Base-by-base conservation (phyloP, 2,113 vertebrate species). In the Pardalotus punctatus region DNA sequence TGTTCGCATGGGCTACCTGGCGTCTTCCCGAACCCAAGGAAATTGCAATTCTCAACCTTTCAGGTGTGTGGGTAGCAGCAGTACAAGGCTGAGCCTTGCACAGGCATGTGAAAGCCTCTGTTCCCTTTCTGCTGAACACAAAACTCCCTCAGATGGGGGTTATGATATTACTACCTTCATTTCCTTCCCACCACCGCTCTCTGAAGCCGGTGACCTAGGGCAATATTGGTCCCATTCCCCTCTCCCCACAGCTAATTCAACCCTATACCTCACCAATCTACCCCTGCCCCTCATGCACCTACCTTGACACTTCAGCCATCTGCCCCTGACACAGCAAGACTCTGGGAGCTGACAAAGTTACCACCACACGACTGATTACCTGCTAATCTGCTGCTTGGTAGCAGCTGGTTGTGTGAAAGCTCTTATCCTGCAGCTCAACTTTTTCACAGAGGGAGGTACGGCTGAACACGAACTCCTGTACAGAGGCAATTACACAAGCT, bases 331-430 rank as follows among this genome's bases (percentile, higher is more conserved):
- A 51, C 94, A 92, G 96, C 82, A 81, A 70, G 95, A 40, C 56
- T 62, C 80, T 36, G 43, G 40, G 91, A 94, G 79, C 90, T 88
- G 92, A 86, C 92, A 1, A 96, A 96, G 94, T 95, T 96, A 70
- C 94, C 86, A 96, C 90, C 93, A 93, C 93, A 77, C 94, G 78
- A 74, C 95, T 95, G 95, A 95, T 95, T 96, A 95, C 95, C 95
- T 96, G 96, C 94, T 97, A 96, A 95, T 97, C 95, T 96, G 91
- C 96, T 88, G 88, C 86, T 95, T 97, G 96, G 95, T 95, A 96
- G 95, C 96, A 94, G 95, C 95, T 90, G 96, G 93, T 93, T 93
- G 93, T 97, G 95, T 92, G 94, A 97, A 97, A 97, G 91, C 95
- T 97, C 95, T 93, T 83, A 90, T 97, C 80, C 91, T 96, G 88